Conservation (phyloP, 2,797 vertebrate genomes). For the Bryconaethiops microstoma region DNA sequence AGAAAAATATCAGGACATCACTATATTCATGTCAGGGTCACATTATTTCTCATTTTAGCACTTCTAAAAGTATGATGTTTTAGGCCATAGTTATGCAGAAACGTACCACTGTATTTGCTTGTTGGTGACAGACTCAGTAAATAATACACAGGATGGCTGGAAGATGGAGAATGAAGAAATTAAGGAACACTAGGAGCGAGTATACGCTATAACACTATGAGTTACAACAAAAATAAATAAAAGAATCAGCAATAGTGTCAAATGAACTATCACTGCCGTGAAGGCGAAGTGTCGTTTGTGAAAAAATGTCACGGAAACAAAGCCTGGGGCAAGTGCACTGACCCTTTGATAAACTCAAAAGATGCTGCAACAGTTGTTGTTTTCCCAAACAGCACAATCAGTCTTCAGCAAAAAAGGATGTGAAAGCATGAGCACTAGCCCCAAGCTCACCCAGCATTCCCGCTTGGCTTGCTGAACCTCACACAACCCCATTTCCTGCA, state of each 20-base stretch:
- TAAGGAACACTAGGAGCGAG: neutral
- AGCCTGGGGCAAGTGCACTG: conserved; percentile 6
- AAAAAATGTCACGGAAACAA: conserved; percentile 28
- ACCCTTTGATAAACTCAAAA: conserved; percentile 25
- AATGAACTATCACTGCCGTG: neutral
- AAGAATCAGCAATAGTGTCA: neutral
- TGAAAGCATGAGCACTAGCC: conserved; percentile 30
- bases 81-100: no score
- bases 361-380: conserved; percentile 38
- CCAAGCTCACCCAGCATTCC: conserved; percentile 34
- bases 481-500: conserved; percentile 53
- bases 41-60: no score
- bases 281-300: neutral
- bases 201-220: no score
- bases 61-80: no score
- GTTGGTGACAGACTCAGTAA: no score
- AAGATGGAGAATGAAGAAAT: neutral
- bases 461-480: conserved; percentile 38
- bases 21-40: no score
- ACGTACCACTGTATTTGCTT: no score
- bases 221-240: neutral
- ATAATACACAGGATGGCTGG: neutral
- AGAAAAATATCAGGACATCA: no score
- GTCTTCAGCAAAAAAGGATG: conserved; percentile 33
- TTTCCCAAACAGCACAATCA: conserved; percentile 34